Evolutionary conservation across 2,113 vertebrate genomes (phyloP).

Genomic region (Machaerirhynchus nigripectus): DNA sequence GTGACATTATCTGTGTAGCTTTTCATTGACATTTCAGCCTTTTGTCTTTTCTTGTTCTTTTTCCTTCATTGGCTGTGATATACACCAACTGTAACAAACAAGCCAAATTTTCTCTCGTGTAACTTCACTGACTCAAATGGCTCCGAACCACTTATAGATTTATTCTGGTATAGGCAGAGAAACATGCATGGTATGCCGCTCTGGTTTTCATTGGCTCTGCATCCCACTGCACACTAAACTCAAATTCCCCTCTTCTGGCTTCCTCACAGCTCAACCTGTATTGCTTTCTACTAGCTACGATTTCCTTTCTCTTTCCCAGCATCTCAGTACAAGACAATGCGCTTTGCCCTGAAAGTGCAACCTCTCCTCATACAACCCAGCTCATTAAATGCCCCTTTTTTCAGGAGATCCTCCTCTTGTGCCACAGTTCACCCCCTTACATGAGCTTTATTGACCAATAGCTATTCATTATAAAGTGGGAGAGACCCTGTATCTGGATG

Average conservation of each 20-base stretch:
- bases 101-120: neutral
- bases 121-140: neutral
- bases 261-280: neutral
- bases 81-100: neutral
- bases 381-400: neutral
- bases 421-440: neutral
- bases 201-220: neutral
- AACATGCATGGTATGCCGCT: rapidly evolving
- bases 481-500: neutral
- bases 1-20: neutral
- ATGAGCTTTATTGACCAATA: neutral
- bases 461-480: neutral
- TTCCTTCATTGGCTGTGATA: neutral
- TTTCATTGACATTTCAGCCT: neutral
- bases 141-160: neutral
- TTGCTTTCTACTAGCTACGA: neutral
- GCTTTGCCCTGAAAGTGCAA: neutral
- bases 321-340: neutral
- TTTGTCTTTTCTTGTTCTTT: neutral
- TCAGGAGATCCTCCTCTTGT: neutral
- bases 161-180: neutral
- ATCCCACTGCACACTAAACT: neutral
- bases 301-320: neutral
- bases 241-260: neutral
- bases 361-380: neutral